Evolutionary conservation across 2,888 invertebrate genomes (phyloP).

Genomic region (Erannis defoliaria): DNA sequence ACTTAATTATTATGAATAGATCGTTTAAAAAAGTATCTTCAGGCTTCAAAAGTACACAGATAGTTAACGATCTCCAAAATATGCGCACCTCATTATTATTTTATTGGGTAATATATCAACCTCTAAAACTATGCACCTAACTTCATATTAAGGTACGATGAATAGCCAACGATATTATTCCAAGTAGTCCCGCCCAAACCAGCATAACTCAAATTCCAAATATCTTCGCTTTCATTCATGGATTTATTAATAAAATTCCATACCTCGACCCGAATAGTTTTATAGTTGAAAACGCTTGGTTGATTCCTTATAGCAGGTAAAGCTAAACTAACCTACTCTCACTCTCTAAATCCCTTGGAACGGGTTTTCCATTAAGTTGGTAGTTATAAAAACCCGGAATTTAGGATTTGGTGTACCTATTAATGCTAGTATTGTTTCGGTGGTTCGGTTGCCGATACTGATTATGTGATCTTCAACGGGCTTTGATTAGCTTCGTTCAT

Average conservation of each 20-base stretch:
- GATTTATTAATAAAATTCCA: constrained; percentile 46
- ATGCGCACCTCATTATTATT: neutral
- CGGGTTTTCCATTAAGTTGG: constrained; percentile 15
- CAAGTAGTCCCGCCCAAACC: constrained; percentile 27
- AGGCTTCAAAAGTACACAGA: no score
- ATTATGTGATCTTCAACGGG: no score
- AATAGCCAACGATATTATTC: constrained; percentile 31
- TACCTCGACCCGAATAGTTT: constrained; percentile 39
- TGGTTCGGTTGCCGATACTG: no score
- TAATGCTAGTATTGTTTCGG: no score
- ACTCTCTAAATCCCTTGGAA: constrained; percentile 37
- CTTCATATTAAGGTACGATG: constrained; percentile 28
- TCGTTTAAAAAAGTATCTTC: no score
- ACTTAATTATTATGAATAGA: no score
- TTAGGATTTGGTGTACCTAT: no score
- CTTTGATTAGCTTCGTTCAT: no score
- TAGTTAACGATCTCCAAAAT: no score
- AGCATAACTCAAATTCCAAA: constrained; percentile 38
- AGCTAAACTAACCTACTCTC: no score
- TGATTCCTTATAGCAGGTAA: constrained; percentile 3
- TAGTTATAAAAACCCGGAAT: neutral
- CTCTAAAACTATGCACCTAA: constrained; percentile 31
- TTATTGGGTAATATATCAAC: constrained; percentile 20
- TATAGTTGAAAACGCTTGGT: constrained; percentile 13
- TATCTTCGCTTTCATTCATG: constrained; percentile 36